Percentiles rank a stretch among this genome's conserved stretches.
phyloP scores from a whole-genome alignment of 1,140 invertebrate species.

The Prorops nasuta region DNA sequence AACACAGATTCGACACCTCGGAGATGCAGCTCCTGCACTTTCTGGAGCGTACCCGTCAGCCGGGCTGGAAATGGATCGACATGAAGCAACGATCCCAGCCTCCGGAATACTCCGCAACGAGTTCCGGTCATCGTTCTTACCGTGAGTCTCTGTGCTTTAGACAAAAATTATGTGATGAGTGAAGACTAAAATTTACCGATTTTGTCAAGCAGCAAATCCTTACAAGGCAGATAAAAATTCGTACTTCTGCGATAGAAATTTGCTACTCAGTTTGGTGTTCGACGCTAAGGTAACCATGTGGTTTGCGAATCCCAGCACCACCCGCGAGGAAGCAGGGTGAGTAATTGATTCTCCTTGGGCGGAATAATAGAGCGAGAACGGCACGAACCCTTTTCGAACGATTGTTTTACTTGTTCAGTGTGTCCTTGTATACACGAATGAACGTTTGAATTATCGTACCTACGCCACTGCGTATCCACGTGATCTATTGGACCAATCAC shows the following conservation, averaged over 20 bases:
- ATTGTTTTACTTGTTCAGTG: too few species aligned
- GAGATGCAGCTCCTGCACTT: constrained; percentile 76
- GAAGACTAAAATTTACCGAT: background rate
- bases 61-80: constrained; percentile 75
- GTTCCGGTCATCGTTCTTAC: constrained; percentile 25
- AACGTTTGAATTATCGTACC: too few species aligned
- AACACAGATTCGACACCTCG: constrained; percentile 55
- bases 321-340: constrained; percentile 72
- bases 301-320: constrained; percentile 72
- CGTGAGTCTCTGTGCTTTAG: background rate
- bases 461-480: too few species aligned
- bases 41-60: constrained; percentile 69
- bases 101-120: constrained; percentile 55
- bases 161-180: background rate
- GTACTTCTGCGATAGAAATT: constrained; percentile 75
- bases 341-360: constrained; percentile 21
- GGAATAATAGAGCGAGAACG: background rate
- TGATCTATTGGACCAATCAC: too few species aligned
- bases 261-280: constrained; percentile 80
- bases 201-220: constrained; percentile 47
- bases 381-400: background rate
- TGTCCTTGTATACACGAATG: too few species aligned
- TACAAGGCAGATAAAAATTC: constrained; percentile 62
- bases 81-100: constrained; percentile 55
- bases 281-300: constrained; percentile 84